These are phyloP conservation scores for Gopherus flavomarginatus DNA, from an alignment of 2,113 vertebrate genomes.

Conservation along the genomic window DNA sequence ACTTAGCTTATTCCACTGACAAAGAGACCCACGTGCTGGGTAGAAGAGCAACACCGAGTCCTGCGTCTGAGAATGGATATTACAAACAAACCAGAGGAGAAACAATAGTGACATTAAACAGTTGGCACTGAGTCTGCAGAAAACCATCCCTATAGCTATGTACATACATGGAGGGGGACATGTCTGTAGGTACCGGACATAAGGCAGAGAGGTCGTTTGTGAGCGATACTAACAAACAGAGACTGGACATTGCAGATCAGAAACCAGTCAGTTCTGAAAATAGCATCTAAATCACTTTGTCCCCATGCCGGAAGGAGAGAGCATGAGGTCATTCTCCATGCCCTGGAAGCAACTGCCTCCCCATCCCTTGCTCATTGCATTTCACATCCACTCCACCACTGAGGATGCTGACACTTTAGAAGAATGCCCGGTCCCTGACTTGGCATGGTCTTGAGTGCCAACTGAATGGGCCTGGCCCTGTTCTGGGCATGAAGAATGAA, in stretches of 20 bases:
- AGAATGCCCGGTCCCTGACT: neutral
- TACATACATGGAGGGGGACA: neutral
- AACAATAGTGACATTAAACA: neutral
- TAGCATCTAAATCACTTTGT: neutral
- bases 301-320: neutral
- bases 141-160: neutral
- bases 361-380: neutral
- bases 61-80: neutral
- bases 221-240: neutral
- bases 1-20: neutral
- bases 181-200: neutral
- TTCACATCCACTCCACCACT: neutral
- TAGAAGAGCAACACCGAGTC: neutral
- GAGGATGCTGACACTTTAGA: neutral
- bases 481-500: neutral
- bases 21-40: neutral
- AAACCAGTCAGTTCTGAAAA: neutral
- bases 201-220: neutral
- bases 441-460: neutral
- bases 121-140: too few relatives aligned
- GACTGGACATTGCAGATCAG: neutral
- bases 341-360: neutral
- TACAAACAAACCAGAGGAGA: neutral
- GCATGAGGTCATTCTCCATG: neutral
- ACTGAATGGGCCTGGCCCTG: neutral